Percentiles rank a stretch among this genome's conserved stretches.
These are phyloP conservation scores for Monarcha castaneiventris DNA, from an alignment of 2,113 vertebrate species.

Conservation along the genomic window DNA sequence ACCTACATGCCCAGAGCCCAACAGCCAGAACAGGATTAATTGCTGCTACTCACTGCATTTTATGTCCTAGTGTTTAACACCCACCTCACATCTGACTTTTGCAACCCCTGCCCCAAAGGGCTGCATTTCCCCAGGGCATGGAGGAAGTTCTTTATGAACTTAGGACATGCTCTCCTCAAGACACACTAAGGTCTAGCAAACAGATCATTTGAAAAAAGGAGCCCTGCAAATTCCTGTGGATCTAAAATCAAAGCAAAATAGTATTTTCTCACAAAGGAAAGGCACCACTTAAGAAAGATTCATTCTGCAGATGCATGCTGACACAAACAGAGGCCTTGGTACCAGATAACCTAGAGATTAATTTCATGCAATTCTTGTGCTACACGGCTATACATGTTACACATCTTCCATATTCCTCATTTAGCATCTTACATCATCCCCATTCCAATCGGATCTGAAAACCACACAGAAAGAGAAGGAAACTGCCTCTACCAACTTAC, in stretches of 20 bases:
- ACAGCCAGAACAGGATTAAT: not conserved
- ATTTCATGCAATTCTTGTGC: not conserved
- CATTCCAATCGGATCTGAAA: not conserved
- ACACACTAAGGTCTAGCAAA: not conserved
- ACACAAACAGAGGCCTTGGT: not conserved
- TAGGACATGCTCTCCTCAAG: not conserved
- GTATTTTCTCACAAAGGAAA: not conserved
- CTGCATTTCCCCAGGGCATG: not conserved
- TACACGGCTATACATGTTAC: not conserved
- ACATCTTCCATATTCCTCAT: not conserved
- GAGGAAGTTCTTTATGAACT: not conserved
- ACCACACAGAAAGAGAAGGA: not conserved
- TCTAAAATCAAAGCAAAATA: not conserved
- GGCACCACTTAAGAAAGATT: not conserved
- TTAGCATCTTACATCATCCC: not conserved
- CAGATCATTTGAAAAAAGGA: not conserved
- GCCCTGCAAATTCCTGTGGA: not conserved
- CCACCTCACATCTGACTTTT: not conserved
- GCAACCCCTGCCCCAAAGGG: not conserved
- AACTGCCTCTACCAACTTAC: not conserved
- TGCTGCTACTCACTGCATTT: not conserved
- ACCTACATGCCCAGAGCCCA: accelerated
- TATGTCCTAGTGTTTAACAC: not conserved
- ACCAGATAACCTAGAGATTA: not conserved
- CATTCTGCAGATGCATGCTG: not conserved